These are phyloP conservation scores for Cephus pulcher DNA, from an alignment of 2,888 invertebrate species.

Conservation along the genomic window DNA sequence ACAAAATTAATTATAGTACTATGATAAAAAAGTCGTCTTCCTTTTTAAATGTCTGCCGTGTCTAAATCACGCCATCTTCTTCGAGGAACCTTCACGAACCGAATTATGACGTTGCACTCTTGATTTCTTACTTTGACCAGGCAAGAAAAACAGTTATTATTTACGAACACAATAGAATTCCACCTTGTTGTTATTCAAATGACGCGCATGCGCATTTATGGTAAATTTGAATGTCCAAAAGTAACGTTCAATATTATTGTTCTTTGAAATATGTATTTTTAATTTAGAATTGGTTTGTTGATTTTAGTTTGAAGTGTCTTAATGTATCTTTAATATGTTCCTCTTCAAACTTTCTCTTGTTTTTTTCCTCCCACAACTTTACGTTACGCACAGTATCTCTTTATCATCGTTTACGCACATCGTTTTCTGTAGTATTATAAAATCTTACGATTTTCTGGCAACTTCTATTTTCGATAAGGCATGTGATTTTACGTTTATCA, in stretches of 20 bases:
- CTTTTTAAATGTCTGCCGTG: background rate
- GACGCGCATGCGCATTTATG: background rate
- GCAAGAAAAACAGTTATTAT: background rate
- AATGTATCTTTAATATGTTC: background rate
- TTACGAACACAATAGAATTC: background rate
- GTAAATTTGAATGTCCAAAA: background rate
- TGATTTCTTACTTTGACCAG: background rate
- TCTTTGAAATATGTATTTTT: background rate
- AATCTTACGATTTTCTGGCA: background rate
- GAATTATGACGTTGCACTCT: background rate
- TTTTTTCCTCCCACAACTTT: background rate
- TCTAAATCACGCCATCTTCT: background rate
- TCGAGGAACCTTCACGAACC: background rate
- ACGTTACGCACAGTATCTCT: background rate
- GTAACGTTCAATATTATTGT: background rate
- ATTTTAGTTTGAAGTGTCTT: background rate
- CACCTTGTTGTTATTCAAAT: background rate
- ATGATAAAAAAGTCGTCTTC: background rate
- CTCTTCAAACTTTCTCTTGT: background rate
- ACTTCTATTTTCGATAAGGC: background rate
- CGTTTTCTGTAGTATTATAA: background rate
- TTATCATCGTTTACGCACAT: background rate
- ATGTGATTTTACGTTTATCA: constrained; percentile 16
- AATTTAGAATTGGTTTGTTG: background rate
- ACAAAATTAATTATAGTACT: background rate